Conservation (phyloP, 1,140 invertebrate species). For the Drosophila suzukii region DNA sequence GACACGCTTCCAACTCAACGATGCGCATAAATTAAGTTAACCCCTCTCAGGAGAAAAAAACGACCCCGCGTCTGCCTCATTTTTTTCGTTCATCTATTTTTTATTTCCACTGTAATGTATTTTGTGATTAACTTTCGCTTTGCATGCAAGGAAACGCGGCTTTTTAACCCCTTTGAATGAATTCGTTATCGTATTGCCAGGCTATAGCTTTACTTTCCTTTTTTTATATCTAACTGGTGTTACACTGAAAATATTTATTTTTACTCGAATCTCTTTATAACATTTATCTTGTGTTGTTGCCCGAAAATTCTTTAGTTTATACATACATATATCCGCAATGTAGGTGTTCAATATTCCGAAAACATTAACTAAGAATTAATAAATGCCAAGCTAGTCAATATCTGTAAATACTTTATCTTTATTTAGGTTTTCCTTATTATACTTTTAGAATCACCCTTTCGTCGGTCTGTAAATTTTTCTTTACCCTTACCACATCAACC, state of each 20-base stretch:
- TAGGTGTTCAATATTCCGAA: no score
- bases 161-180: slow-evolving; percentile 29
- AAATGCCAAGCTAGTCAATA: no score
- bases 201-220: not conserved
- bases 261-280: no score
- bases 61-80: slow-evolving; percentile 71
- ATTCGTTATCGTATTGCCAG: not conserved
- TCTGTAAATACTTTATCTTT: not conserved
- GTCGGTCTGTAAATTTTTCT: slow-evolving; percentile 24
- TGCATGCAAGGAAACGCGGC: slow-evolving; percentile 66
- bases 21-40: slow-evolving; percentile 83
- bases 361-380: no score
- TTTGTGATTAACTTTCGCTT: slow-evolving; percentile 83
- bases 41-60: slow-evolving; percentile 65
- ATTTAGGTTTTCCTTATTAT: not conserved
- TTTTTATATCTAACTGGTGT: not conserved
- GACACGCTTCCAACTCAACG: slow-evolving; percentile 68
- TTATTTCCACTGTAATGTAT: slow-evolving; percentile 71
- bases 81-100: slow-evolving; percentile 72
- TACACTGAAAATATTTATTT: no score
- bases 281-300: no score
- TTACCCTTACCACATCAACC: slow-evolving; percentile 55
- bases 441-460: slow-evolving; percentile 44
- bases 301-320: no score
- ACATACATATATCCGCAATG: no score